Evolutionary conservation across 2,797 vertebrate genomes (phyloP), one percentile per base, ranked within the genome.

Genomic region (Poecilia gillii): DNA sequence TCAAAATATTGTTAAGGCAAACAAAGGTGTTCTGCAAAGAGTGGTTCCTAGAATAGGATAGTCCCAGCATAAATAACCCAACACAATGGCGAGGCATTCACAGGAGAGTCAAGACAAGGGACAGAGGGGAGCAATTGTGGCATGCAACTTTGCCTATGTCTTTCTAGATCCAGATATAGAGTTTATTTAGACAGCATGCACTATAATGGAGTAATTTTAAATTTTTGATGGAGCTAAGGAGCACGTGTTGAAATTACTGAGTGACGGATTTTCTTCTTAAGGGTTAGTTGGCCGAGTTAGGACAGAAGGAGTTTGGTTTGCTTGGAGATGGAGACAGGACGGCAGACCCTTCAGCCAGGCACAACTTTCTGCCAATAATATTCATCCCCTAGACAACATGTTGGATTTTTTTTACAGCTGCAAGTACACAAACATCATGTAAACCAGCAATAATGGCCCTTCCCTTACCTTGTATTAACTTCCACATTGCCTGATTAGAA

Each of bases 11-110:
- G 68, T 88, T 84, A 74, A 86, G 80, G 62, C 84, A 81, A 92
- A 94, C 91, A 93, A 93, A 93, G 90, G 88, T 81, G 83, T 79
- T 91, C 86, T 87, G 85, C 84, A 90, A 89, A 87, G 77, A 84
- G 59, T 76, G 86, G 82, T 90, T 91, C 88, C 92, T 89, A 85
- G 81, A 81, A 83, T 85, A 62, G 84, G 79, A 83, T 13, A 84
- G 85, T 84, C 73, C 76, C 66, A 2, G 85, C 88, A 91, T 88
- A 87, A 87, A 85, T 86, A 91, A 85, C 90, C 47, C 45, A 31
- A 45, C 87, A 88, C 87, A 93, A 94, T 93, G 93, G 89, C 84
- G 82, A 86, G 82, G 87, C 88, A 93, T 92, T 94, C 87, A 93
- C 74, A 68, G 66, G 55, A 70, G 80, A 51, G 82, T 78, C 49